Conservation (phyloP, 2,797 vertebrate genomes). For the Malurus leucopterus region DNA sequence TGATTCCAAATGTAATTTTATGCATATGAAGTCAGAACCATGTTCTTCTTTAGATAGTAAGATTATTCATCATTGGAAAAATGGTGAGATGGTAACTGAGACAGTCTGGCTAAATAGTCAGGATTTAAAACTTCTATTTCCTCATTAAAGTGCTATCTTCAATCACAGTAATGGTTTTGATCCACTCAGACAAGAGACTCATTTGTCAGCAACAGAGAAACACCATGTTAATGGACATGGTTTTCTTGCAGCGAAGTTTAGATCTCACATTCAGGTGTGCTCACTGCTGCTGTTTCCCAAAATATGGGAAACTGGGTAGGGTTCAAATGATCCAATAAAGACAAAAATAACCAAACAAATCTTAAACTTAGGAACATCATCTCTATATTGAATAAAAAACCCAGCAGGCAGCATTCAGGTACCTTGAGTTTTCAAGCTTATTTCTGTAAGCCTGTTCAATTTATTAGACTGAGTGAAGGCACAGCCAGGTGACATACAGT, state of each 20-base stretch:
- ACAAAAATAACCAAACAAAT: background rate
- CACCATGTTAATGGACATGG: rapidly evolving
- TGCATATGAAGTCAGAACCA: background rate
- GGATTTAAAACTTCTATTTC: slow-evolving; percentile 22
- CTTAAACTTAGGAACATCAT: background rate
- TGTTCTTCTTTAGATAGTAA: background rate
- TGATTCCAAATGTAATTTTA: background rate
- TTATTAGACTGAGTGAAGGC: background rate
- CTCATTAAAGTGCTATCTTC: background rate
- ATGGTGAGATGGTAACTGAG: background rate
- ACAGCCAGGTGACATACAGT: background rate
- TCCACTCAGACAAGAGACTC: background rate
- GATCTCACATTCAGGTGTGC: background rate
- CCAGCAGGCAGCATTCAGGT: background rate
- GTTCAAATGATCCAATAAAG: background rate
- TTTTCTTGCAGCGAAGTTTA: background rate
- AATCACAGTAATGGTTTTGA: background rate
- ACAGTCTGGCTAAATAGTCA: background rate
- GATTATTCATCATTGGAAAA: slow-evolving; percentile 14
- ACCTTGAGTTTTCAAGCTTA: background rate
- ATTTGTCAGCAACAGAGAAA: background rate
- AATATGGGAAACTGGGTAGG: background rate
- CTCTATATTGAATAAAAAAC: background rate
- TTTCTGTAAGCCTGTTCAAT: background rate
- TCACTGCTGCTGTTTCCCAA: background rate